Base-by-base conservation (phyloP, 2,797 vertebrate genomes). In the Pitangus sulphuratus region DNA sequence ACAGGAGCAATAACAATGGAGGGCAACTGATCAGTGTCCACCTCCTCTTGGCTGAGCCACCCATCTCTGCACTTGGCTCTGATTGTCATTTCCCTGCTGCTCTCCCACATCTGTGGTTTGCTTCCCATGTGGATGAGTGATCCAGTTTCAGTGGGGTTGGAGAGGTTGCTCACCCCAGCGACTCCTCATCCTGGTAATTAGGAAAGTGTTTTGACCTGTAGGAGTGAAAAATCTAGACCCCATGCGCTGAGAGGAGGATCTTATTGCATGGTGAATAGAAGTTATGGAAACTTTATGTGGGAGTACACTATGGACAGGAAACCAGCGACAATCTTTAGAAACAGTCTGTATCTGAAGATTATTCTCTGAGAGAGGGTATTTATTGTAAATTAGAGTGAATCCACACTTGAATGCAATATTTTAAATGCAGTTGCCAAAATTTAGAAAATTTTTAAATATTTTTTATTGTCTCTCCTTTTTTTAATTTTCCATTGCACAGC, bases 81-180 rank as follows among this genome's bases (percentile, higher is more conserved):
- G 9, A 1, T 7, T 65, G 18, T 30, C 28, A 13, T 26, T 70
- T 88, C 25, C 17, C 24, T 83, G 39, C 35, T 56, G 14, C 54
- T 17, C 26, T 62, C 37, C 15, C 33, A 68, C 24, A 53, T 20
- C 11, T 54, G 11, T 39, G 20, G 8, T 40, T 85, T 84, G 3
- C 7, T 50, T 69, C 56, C 24, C 19, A 14, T 1, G 0, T 8
- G 15, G 42, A 44, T 51, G 33, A 56, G 31, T 51, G 47, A 40
- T 11, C 7, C 19, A 58, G 9, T 17, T 51, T 66, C 3, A 2
- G 5, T 20, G 9, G 2, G 5, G 35, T 4, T 44, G 15, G 13
- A 81, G 5, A 2, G 0, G 8, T 8, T 54, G 12, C 31, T 64
- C 16, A 53, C 4, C 3, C 6, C 22, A 48, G 21, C 2, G 1